Conservation (phyloP, 2,797 vertebrate genomes). For the Acanthopagrus latus region DNA sequence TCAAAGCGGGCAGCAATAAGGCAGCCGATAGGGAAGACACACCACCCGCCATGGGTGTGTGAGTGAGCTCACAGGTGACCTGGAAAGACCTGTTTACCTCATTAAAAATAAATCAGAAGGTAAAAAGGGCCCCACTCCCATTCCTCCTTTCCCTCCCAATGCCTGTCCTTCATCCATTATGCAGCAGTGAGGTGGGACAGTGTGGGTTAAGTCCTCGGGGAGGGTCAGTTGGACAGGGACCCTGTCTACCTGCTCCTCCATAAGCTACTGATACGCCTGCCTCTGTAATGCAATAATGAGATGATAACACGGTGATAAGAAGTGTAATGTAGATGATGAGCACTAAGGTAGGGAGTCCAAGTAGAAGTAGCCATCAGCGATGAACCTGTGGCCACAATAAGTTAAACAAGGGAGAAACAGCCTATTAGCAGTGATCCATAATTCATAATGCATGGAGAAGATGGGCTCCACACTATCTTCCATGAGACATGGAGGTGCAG, state of each 20-base stretch:
- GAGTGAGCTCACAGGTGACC: slow-evolving; percentile 78
- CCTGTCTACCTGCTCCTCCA: slow-evolving; percentile 36
- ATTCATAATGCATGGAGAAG: slow-evolving; percentile 72
- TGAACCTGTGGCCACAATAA: slow-evolving; percentile 52
- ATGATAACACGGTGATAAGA: slow-evolving; percentile 70
- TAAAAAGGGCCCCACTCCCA: slow-evolving; percentile 78
- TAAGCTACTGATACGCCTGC: slow-evolving; percentile 34
- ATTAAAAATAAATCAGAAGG: slow-evolving; percentile 88
- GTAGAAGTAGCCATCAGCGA: slow-evolving; percentile 38
- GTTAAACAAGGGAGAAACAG: slow-evolving; percentile 75
- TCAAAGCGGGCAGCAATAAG: slow-evolving; percentile 77
- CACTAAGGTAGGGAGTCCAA: slow-evolving; percentile 19
- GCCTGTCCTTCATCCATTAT: slow-evolving; percentile 86
- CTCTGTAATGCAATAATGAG: slow-evolving; percentile 62
- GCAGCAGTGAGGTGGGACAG: slow-evolving; percentile 74
- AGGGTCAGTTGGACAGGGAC: slow-evolving; percentile 79
- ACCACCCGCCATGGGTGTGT: slow-evolving; percentile 56
- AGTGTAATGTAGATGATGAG: slow-evolving; percentile 55
- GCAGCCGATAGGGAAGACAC: slow-evolving; percentile 69
- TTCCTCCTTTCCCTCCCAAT: slow-evolving; percentile 46
- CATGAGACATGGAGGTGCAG: slow-evolving; percentile 34
- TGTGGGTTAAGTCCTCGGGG: slow-evolving; percentile 75
- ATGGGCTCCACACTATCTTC: slow-evolving; percentile 36
- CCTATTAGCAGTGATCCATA: slow-evolving; percentile 78
- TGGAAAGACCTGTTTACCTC: slow-evolving; percentile 86